Evolutionary conservation across 2,797 vertebrate genomes (phyloP).

Genomic region (Esox lucius): DNA sequence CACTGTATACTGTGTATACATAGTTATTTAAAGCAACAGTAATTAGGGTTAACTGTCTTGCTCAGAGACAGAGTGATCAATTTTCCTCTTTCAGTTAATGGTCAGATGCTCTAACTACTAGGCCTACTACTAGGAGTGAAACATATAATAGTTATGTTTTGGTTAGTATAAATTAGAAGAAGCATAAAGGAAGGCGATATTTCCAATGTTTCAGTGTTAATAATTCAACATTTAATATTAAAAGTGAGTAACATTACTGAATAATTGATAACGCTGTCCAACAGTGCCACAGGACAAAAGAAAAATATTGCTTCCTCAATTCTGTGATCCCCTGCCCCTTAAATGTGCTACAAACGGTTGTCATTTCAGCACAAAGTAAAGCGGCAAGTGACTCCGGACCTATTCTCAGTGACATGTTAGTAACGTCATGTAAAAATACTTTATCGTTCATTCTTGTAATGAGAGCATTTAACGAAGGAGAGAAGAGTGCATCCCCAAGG

Average conservation of each 20-base stretch:
- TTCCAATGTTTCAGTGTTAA: constrained; percentile 67
- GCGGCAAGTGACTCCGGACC: not conserved
- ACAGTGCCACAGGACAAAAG: constrained; percentile 20
- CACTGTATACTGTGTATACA: too few species aligned
- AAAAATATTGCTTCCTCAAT: not conserved
- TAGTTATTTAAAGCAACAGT: too few species aligned
- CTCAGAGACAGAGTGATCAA: too few species aligned
- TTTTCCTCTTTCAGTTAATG: too few species aligned
- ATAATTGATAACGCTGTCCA: constrained; percentile 67
- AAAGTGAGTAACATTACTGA: constrained; percentile 68
- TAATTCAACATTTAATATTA: constrained; percentile 80
- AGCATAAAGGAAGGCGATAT: constrained; percentile 21
- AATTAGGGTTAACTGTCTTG: too few species aligned
- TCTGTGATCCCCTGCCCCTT: constrained; percentile 30
- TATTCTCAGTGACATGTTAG: not conserved
- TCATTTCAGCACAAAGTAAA: not conserved
- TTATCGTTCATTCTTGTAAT: not conserved
- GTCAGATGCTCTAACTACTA: too few species aligned
- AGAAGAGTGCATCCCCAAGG: constrained; percentile 36
- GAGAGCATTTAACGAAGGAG: not conserved
- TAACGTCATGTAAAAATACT: not conserved
- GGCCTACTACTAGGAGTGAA: too few species aligned
- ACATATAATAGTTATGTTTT: too few species aligned
- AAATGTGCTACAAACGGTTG: not conserved
- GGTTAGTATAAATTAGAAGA: not conserved